phyloP scores from a whole-genome alignment of 2,888 invertebrate species.

The Strigamia crassipes region DNA sequence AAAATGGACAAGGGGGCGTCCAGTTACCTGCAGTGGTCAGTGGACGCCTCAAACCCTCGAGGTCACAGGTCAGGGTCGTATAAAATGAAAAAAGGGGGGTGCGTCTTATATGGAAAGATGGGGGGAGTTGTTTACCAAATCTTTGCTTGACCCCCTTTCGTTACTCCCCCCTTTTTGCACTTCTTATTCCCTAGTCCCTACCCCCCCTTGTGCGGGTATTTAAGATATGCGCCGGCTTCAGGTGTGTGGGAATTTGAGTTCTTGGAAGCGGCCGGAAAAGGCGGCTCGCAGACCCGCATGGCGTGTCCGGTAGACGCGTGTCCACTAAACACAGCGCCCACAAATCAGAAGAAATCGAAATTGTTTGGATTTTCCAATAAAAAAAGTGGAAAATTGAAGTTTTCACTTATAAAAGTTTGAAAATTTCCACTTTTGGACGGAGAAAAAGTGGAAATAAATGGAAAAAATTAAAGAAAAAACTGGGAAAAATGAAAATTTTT shows the following conservation, averaged over 20 bases:
- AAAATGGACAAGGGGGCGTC: slow-evolving; percentile 30
- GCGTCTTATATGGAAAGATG: slow-evolving; percentile 8
- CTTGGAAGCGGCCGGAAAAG: not conserved
- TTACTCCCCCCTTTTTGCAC: slow-evolving; percentile 25
- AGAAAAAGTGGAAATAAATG: no score
- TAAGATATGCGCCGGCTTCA: not conserved
- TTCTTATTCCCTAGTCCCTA: not conserved
- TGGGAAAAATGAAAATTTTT: no score
- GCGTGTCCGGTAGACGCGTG: not conserved
- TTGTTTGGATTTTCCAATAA: no score
- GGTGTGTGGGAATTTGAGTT: slow-evolving; percentile 23
- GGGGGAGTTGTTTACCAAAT: slow-evolving; percentile 25
- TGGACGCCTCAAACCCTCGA: slow-evolving; percentile 12
- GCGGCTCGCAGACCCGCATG: not conserved
- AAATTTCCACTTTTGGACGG: no score
- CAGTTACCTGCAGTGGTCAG: slow-evolving; percentile 33
- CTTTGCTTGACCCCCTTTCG: slow-evolving; percentile 10
- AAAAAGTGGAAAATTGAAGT: no score
- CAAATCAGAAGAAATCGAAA: no score
- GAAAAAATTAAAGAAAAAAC: no score
- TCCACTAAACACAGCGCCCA: not conserved
- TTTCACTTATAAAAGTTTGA: no score
- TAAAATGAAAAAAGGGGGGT: slow-evolving; percentile 4
- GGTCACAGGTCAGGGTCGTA: slow-evolving; percentile 15
- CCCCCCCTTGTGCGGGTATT: not conserved